A percentile compares a stretch with the other conserved stretches of the same genome.
Conservation (phyloP, 2,797 vertebrate genomes). For the Phoebastria nigripes region DNA sequence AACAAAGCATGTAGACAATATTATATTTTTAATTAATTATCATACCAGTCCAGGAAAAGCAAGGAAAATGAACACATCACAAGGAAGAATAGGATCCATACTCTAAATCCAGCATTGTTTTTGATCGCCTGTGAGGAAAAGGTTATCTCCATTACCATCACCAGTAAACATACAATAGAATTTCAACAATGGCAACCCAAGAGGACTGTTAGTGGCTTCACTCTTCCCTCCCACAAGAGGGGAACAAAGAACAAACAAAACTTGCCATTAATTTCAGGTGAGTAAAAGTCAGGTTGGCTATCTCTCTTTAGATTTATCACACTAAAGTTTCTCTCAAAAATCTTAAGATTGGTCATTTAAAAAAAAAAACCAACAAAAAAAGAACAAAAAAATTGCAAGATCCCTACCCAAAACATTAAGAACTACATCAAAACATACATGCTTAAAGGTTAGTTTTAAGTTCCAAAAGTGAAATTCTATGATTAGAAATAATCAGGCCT, state of each 20-base stretch:
- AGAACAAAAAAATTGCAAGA: background rate
- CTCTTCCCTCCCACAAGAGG: background rate
- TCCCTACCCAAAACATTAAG: background rate
- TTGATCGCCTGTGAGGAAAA: conserved; percentile 87
- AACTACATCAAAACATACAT: background rate
- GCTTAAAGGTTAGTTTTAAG: background rate
- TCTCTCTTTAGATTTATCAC: background rate
- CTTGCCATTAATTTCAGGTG: background rate
- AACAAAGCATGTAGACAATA: background rate
- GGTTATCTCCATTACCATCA: background rate
- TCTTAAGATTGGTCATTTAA: background rate
- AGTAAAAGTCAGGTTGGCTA: background rate
- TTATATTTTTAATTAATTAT: conserved; percentile 82
- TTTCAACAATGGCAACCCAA: background rate
- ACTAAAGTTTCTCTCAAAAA: background rate
- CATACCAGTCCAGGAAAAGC: conserved; percentile 98
- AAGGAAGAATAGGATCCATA: conserved; percentile 98
- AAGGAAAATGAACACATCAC: conserved; percentile 99
- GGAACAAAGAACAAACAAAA: background rate
- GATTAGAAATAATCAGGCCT: background rate
- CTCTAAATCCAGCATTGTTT: conserved; percentile 97
- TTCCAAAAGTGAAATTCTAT: background rate
- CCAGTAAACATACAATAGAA: background rate
- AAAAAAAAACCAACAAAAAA: no score
- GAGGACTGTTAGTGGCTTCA: background rate